These are phyloP conservation scores for Scomber scombrus DNA, from an alignment of 2,113 vertebrate genomes.

Conservation along the genomic window DNA sequence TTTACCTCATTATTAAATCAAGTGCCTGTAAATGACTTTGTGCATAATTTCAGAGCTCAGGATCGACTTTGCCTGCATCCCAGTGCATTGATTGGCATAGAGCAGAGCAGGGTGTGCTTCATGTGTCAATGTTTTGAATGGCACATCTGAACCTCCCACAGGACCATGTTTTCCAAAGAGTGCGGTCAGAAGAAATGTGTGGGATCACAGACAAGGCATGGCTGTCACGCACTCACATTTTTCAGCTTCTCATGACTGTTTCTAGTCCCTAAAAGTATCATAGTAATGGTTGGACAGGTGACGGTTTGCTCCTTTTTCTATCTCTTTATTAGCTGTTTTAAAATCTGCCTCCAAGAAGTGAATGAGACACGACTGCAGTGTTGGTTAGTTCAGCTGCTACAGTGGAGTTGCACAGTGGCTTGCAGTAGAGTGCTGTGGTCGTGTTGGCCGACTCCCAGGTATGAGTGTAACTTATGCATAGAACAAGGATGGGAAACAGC, in stretches of 20 bases:
- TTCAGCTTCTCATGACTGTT: constrained; percentile 29
- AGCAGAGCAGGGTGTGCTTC: constrained; percentile 31
- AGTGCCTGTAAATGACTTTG: constrained; percentile 12
- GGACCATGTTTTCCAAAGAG: constrained; percentile 60
- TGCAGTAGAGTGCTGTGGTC: constrained; percentile 27
- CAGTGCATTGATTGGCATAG: not conserved
- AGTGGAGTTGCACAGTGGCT: constrained; percentile 7
- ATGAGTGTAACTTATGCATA: constrained; percentile 20
- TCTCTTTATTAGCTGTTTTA: not conserved
- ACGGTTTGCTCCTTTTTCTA: not conserved
- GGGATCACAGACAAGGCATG: constrained; percentile 34
- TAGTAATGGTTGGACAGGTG: not conserved
- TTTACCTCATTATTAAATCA: constrained; percentile 29
- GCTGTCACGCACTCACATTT: constrained; percentile 27
- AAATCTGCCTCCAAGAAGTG: not conserved
- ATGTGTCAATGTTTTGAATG: constrained; percentile 64
- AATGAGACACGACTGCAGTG: not conserved
- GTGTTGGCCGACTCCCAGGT: constrained; percentile 30
- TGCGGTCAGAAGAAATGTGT: constrained; percentile 46
- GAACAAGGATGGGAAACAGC: constrained; percentile 20
- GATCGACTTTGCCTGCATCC: constrained; percentile 2
- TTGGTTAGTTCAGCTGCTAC: not conserved
- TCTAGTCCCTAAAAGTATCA: not conserved
- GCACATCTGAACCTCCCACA: constrained; percentile 50
- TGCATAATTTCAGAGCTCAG: constrained; percentile 16